phyloP scores from a whole-genome alignment of 2,888 invertebrate genomes.

The Protophormia terraenovae region DNA sequence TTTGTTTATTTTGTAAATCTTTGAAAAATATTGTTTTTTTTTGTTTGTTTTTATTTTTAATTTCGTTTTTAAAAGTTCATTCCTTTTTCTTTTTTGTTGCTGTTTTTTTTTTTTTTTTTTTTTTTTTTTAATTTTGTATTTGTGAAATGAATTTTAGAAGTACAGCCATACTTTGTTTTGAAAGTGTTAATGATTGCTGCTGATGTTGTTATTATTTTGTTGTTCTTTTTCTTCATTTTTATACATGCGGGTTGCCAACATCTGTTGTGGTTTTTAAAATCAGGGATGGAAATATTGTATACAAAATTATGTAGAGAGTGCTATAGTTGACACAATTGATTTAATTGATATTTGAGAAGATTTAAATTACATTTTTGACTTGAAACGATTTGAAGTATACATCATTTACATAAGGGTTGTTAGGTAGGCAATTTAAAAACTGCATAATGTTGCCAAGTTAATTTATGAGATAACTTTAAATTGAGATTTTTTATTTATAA shows the following conservation, averaged over 20 bases:
- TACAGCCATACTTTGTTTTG: constrained; percentile 48
- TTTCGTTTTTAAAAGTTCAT: constrained; percentile 26
- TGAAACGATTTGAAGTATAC: background rate
- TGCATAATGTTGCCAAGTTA: too few species aligned
- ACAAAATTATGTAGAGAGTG: too few species aligned
- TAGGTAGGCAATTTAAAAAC: background rate
- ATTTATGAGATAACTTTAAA: background rate
- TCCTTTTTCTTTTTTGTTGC: background rate
- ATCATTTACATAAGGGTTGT: background rate
- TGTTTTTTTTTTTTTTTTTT: constrained; percentile 9
- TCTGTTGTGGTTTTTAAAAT: constrained; percentile 52
- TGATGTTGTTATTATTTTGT: constrained; percentile 8
- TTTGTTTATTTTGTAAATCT: constrained; percentile 11
- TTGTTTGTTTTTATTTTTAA: background rate
- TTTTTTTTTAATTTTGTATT: background rate
- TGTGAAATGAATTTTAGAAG: constrained; percentile 40
- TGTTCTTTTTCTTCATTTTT: background rate
- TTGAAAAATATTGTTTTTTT: background rate
- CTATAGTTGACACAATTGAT: too few species aligned
- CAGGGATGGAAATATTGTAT: constrained; percentile 17
- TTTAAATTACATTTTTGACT: background rate
- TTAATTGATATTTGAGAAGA: background rate
- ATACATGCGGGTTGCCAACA: constrained; percentile 68
- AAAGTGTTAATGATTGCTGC: constrained; percentile 30
- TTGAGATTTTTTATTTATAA: background rate